These are phyloP conservation scores for Epinephelus malabaricus DNA, from an alignment of 2,797 vertebrate species.

Conservation along the genomic window DNA sequence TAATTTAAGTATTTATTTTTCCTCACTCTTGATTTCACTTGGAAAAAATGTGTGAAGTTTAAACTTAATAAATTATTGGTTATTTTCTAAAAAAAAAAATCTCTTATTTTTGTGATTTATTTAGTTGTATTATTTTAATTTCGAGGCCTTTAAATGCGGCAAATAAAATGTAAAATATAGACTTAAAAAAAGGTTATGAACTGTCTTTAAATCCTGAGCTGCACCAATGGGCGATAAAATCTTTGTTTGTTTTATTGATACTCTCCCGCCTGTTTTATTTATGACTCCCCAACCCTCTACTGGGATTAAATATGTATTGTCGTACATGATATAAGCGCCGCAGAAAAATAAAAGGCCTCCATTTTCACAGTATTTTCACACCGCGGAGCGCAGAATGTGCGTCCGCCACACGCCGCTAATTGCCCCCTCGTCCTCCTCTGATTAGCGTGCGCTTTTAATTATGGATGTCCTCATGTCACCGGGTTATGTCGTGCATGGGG, in stretches of 20 bases:
- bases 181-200: background rate
- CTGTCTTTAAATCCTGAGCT: background rate
- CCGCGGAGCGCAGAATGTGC: conserved; percentile 11
- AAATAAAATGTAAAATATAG: background rate
- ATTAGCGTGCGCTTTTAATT: conserved; percentile 89
- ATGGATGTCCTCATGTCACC: conserved; percentile 89
- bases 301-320: conserved; percentile 88
- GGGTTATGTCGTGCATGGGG: conserved; percentile 84
- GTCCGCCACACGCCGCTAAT: conserved; percentile 11
- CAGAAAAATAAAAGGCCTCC: conserved; percentile 42
- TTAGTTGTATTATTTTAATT: background rate
- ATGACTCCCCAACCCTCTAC: conserved; percentile 79
- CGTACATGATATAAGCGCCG: conserved; percentile 62
- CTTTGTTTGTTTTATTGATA: conserved; percentile 60
- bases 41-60: conserved; percentile 80
- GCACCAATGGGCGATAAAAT: conserved; percentile 25
- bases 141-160: background rate
- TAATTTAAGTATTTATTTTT: conserved; percentile 64
- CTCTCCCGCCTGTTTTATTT: conserved; percentile 82
- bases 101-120: conserved; percentile 48
- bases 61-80: conserved; percentile 84
- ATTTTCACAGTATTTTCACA: conserved; percentile 62
- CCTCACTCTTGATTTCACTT: conserved; percentile 80
- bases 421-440: conserved; percentile 75
- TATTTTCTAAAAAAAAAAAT: conserved; percentile 75